Percentiles rank a stretch among this genome's conserved stretches.
Evolutionary conservation across 2,888 invertebrate genomes (phyloP).

Genomic region (Galeopsomyia nigrocyanea): DNA sequence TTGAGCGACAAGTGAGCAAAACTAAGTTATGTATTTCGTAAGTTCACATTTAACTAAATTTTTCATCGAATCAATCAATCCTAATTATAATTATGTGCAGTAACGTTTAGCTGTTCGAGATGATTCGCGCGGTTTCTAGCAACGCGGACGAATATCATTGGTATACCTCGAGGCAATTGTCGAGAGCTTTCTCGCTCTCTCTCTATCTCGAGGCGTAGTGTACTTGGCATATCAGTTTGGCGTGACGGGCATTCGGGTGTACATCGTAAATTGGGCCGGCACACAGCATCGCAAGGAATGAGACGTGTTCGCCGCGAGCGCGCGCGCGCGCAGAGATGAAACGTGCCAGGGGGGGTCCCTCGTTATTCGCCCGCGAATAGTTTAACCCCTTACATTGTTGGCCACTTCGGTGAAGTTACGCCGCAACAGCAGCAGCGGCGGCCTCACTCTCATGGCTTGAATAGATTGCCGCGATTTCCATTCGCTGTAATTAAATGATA

Average conservation of each 20-base stretch:
- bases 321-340: conserved; percentile 5
- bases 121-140: too few relatives aligned
- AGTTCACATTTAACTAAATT: too few relatives aligned
- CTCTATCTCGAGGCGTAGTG: too few relatives aligned
- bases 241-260: too few relatives aligned
- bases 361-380: conserved; percentile 39
- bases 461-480: conserved; percentile 21
- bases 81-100: too few relatives aligned
- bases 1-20: too few relatives aligned
- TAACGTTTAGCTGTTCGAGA: too few relatives aligned
- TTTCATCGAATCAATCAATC: too few relatives aligned
- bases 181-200: conserved; percentile 11
- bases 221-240: too few relatives aligned
- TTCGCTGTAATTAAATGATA: conserved; percentile 39
- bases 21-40: too few relatives aligned
- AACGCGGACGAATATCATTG: too few relatives aligned
- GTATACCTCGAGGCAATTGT: conserved; percentile 16
- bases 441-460: neutral
- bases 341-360: conserved; percentile 17
- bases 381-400: conserved; percentile 26
- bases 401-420: conserved; percentile 33
- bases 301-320: conserved; percentile 5
- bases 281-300: conserved; percentile 20
- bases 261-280: conserved; percentile 27
- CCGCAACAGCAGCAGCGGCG: neutral